Conservation (phyloP, 2,888 invertebrate genomes). For the Epicampocera succincta region DNA sequence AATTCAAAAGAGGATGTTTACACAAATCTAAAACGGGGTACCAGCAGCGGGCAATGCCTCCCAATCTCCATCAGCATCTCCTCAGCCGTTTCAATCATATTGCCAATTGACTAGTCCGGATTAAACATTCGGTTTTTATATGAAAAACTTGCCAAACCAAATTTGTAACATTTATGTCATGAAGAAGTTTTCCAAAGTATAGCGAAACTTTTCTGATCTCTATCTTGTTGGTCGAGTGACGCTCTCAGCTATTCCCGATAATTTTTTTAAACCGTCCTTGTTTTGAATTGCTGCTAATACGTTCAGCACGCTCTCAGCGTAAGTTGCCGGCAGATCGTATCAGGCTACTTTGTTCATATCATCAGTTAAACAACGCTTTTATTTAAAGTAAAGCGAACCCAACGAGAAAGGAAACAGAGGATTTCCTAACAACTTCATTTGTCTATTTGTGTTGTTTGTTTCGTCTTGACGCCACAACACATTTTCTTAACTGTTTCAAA, state of each 20-base stretch:
- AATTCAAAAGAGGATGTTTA: too few species aligned
- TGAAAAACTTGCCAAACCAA: too few species aligned
- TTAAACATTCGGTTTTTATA: too few species aligned
- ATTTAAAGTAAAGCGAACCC: constrained; percentile 1
- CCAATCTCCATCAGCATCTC: too few species aligned
- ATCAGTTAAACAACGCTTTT: constrained; percentile 39
- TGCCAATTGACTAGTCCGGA: too few species aligned
- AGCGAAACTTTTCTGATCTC: too few species aligned
- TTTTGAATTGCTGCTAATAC: constrained; percentile 41
- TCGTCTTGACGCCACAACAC: constrained; percentile 66
- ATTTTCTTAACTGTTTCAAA: constrained; percentile 65
- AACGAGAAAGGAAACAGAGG: constrained; percentile 23
- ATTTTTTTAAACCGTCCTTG: constrained; percentile 4
- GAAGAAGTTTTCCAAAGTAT: too few species aligned
- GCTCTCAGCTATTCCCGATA: constrained; percentile 7
- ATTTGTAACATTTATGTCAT: too few species aligned
- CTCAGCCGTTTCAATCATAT: too few species aligned
- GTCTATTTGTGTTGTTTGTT: constrained; percentile 49
- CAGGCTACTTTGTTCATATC: constrained; percentile 40
- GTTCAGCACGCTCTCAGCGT: constrained; percentile 57
- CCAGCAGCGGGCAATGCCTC: too few species aligned
- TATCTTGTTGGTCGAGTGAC: neutral
- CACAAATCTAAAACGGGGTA: too few species aligned
- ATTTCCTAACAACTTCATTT: constrained; percentile 68
- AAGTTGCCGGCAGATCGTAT: constrained; percentile 55